These are phyloP conservation scores for Caracal caracal DNA, from an alignment of 2,113 vertebrate species.

Conservation along the genomic window DNA sequence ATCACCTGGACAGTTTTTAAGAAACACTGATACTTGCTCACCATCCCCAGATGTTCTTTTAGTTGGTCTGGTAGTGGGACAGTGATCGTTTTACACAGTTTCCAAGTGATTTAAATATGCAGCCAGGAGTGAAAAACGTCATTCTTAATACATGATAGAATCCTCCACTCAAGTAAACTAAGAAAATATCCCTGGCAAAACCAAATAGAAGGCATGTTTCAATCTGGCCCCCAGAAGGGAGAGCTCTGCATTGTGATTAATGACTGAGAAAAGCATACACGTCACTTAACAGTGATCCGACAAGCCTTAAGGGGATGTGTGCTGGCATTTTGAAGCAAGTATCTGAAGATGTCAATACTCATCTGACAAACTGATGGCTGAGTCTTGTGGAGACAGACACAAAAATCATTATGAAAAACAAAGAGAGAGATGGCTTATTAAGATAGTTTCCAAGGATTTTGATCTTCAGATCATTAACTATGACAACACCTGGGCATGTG, in stretches of 20 bases:
- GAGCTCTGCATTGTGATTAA: neutral
- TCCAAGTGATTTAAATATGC: neutral
- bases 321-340: neutral
- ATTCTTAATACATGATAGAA: neutral
- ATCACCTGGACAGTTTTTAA: neutral
- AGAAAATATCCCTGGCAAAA: neutral
- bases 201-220: neutral
- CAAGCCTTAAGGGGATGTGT: neutral
- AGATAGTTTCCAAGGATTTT: neutral
- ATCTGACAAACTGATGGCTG: neutral
- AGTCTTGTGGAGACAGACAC: neutral
- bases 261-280: neutral
- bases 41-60: neutral
- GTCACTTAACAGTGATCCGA: neutral
- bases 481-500: neutral
- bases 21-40: neutral
- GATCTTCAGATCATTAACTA: neutral
- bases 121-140: neutral
- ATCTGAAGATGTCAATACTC: neutral
- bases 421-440: neutral
- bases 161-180: neutral
- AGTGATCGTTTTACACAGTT: neutral
- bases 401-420: constrained; percentile 35
- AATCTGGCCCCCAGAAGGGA: neutral
- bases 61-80: neutral